Evolutionary conservation across 2,888 invertebrate genomes (phyloP).

Genomic region (Thyatira batis): DNA sequence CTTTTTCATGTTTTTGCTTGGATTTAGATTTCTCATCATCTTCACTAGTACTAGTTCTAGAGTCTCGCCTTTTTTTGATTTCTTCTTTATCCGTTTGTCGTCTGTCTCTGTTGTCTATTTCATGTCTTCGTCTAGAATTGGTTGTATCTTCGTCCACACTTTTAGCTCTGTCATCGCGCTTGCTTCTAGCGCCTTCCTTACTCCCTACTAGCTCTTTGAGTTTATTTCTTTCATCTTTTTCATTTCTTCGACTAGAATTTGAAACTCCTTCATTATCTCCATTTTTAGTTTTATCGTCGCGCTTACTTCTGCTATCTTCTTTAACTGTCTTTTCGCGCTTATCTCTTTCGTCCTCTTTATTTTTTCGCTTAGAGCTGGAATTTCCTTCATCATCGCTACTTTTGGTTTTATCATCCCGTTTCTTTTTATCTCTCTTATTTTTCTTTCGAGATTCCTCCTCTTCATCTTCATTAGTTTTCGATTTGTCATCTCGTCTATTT

Average conservation of each 20-base stretch:
- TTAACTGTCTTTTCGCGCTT: constrained; percentile 7
- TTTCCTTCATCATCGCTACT: constrained; percentile 12
- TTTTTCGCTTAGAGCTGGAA: constrained; percentile 11
- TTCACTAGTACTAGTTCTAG: constrained; percentile 18
- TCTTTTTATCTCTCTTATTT: constrained; percentile 11
- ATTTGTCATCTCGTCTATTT: constrained; percentile 4
- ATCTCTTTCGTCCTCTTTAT: constrained; percentile 16
- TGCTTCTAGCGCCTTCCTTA: constrained; percentile 8
- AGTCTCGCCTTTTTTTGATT: constrained; percentile 15
- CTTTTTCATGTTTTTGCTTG: constrained; percentile 11
- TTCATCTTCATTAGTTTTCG: neutral
- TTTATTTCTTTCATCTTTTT: constrained; percentile 17
- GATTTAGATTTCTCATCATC: constrained; percentile 1
- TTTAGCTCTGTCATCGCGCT: constrained; percentile 7
- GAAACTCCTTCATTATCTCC: constrained; percentile 10
- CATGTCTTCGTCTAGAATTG: too few species aligned
- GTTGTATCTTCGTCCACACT: too few species aligned
- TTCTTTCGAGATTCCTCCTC: too few species aligned
- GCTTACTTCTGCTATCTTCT: constrained; percentile 3
- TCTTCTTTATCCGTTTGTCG: constrained; percentile 5
- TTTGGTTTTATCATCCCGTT: constrained; percentile 15
- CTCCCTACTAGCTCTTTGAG: constrained; percentile 8
- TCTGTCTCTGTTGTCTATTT: constrained; percentile 12
- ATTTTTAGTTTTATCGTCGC: constrained; percentile 11
- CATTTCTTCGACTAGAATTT: constrained; percentile 10